phyloP scores from a whole-genome alignment of 1,140 invertebrate species.

The Nasonia giraulti region DNA sequence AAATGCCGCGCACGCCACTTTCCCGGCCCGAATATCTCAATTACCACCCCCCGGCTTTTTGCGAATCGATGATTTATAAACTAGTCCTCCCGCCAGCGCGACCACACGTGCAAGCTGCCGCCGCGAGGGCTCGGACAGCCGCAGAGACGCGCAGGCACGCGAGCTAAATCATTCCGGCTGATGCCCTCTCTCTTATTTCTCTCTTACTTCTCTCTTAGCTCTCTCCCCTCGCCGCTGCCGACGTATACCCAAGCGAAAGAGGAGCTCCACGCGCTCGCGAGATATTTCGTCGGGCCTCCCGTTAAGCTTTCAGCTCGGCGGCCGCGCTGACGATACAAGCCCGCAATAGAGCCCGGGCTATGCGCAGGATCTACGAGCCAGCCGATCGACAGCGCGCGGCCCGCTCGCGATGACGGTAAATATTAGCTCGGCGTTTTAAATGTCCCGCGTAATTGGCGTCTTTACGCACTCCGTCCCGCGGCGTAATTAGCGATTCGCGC shows the following conservation, averaged over 20 bases:
- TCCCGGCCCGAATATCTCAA: slow-evolving; percentile 10
- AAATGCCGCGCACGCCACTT: background rate
- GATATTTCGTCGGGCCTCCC: background rate
- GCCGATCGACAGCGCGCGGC: no score
- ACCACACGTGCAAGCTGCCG: background rate
- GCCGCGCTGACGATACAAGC: no score
- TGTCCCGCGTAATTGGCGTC: background rate
- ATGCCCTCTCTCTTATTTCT: no score
- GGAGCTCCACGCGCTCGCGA: background rate
- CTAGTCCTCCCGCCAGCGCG: background rate
- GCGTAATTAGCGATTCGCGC: background rate
- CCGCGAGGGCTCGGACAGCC: background rate
- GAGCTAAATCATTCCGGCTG: background rate
- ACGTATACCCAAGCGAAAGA: background rate
- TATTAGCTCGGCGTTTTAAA: no score
- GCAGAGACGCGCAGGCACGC: background rate
- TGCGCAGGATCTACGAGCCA: no score
- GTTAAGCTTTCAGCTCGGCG: no score
- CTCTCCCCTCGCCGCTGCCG: no score
- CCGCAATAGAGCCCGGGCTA: background rate
- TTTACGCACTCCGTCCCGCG: background rate
- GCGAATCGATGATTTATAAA: slow-evolving; percentile 23
- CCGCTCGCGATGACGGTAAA: no score
- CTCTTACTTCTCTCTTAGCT: no score
- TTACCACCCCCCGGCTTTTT: slow-evolving; percentile 6